Evolutionary conservation across 2,888 invertebrate species (phyloP).

Genomic region (Mimas tiliae): DNA sequence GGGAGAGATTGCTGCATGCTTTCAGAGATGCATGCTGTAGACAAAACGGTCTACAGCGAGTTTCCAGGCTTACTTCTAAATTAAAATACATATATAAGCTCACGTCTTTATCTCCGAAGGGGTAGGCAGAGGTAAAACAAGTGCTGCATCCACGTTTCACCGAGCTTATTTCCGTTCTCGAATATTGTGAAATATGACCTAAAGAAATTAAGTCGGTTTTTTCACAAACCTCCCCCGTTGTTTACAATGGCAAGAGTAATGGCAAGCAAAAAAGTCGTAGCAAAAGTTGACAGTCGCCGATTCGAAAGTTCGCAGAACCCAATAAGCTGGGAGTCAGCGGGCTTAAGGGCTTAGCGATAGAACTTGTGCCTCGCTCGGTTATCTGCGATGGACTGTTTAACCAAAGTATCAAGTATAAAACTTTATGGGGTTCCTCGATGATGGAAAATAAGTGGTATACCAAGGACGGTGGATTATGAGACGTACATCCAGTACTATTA

Average conservation of each 20-base stretch:
- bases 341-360: constrained; percentile 32
- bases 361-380: background rate
- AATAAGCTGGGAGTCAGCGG: constrained; percentile 38
- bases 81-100: too few relatives aligned
- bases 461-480: too few relatives aligned
- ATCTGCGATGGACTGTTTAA: background rate
- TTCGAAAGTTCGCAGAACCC: constrained; percentile 35
- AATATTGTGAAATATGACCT: too few relatives aligned
- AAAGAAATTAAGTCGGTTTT: background rate
- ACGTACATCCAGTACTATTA: too few relatives aligned
- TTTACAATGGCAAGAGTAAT: constrained; percentile 11
- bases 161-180: too few relatives aligned
- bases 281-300: constrained; percentile 36
- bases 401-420: background rate
- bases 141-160: too few relatives aligned
- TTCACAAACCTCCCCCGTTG: background rate
- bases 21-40: too few relatives aligned
- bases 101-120: too few relatives aligned
- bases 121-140: too few relatives aligned
- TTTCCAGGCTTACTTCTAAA: too few relatives aligned
- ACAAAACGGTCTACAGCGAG: too few relatives aligned
- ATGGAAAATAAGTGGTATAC: background rate
- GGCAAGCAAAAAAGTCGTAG: background rate
- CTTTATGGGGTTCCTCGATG: background rate
- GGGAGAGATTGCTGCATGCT: too few relatives aligned